phyloP scores from a whole-genome alignment of 2,888 invertebrate genomes.

The Coleophora deauratella region DNA sequence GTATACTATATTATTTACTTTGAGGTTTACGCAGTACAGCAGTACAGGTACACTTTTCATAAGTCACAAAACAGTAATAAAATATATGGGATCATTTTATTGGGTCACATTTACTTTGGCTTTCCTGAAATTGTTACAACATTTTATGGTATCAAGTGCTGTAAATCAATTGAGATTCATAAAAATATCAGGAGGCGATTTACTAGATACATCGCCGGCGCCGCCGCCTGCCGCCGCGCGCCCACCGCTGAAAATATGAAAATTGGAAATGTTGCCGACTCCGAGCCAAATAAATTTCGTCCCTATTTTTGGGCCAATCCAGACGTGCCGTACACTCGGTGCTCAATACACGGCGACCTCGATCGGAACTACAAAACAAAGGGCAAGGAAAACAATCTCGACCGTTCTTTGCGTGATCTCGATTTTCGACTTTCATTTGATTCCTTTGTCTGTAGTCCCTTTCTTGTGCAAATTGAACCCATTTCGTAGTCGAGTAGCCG shows the following conservation, averaged over 20 bases:
- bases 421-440: no score
- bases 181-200: constrained; percentile 59
- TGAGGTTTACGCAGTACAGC: no score
- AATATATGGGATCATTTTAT: no score
- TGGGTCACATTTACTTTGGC: constrained; percentile 8
- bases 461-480: no score
- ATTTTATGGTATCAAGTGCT: constrained; percentile 25
- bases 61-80: no score
- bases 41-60: no score
- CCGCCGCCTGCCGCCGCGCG: constrained; percentile 18
- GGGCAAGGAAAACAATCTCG: constrained; percentile 17
- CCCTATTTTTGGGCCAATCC: constrained; percentile 45
- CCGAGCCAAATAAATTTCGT: constrained; percentile 53
- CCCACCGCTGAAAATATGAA: constrained; percentile 62
- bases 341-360: constrained; percentile 22
- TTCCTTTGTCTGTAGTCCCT: no score
- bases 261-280: constrained; percentile 59
- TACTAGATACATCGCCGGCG: constrained; percentile 39
- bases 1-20: no score
- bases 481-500: no score
- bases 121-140: constrained; percentile 14
- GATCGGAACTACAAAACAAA: constrained; percentile 27
- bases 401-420: constrained; percentile 9
- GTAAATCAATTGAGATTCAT: constrained; percentile 54
- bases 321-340: constrained; percentile 10